These are phyloP conservation scores for Gryllus bimaculatus DNA, from an alignment of 1,140 invertebrate species.

Conservation along the genomic window DNA sequence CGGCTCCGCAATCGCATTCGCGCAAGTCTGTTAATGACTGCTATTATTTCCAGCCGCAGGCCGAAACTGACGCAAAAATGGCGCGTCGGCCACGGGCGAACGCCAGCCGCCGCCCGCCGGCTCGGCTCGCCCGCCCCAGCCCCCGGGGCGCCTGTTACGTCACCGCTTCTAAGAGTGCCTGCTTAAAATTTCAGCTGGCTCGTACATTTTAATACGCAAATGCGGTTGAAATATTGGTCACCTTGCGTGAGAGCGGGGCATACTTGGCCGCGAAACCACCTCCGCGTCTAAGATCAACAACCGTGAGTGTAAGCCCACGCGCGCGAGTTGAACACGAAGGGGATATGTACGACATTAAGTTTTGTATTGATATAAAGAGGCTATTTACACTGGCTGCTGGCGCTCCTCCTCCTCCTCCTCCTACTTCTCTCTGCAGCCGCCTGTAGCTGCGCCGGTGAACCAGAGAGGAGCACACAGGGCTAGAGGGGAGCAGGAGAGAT, in stretches of 20 bases:
- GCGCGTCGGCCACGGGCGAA: not conserved
- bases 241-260: not conserved
- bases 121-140: too few relatives aligned
- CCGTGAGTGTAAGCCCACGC: too few relatives aligned
- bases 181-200: too few relatives aligned
- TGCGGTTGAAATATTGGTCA: not conserved
- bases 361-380: not conserved
- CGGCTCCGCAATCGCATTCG: not conserved
- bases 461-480: not conserved
- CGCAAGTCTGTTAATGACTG: not conserved
- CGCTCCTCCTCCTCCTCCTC: not conserved
- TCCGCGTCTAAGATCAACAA: too few relatives aligned
- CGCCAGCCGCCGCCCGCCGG: too few relatives aligned
- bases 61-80: not conserved
- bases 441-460: not conserved
- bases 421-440: not conserved
- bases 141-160: too few relatives aligned
- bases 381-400: not conserved
- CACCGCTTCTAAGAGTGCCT: too few relatives aligned
- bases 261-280: too few relatives aligned
- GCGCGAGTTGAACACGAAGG: not conserved
- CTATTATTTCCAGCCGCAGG: not conserved
- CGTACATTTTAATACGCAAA: not conserved
- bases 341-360: conserved; percentile 1
- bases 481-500: not conserved